Percentiles rank a stretch among this genome's conserved stretches.
phyloP scores from a whole-genome alignment of 64 coral and sea anemone species.

The Montipora efflorescens region DNA sequence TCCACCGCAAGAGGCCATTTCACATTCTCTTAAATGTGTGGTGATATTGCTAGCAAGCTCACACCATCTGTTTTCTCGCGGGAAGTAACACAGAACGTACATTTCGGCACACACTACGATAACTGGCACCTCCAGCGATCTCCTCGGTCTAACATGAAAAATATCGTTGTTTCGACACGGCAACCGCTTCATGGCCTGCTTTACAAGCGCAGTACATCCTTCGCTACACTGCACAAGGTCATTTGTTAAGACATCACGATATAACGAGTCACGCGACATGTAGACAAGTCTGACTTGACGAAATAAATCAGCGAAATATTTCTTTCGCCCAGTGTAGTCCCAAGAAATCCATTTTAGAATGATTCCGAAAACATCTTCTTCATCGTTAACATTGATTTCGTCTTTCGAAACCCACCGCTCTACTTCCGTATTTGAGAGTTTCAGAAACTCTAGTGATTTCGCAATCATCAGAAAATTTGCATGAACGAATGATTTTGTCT shows the following conservation, averaged over 20 bases:
- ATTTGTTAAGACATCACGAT: neutral
- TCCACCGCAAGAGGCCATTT: neutral
- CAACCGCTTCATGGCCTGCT: neutral
- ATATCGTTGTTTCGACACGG: neutral
- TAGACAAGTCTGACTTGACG: neutral
- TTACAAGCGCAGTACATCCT: neutral
- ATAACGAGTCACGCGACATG: neutral
- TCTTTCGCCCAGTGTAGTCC: neutral
- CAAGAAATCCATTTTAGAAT: neutral
- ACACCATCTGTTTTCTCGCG: neutral
- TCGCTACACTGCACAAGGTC: neutral
- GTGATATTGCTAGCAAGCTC: neutral
- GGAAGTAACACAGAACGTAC: neutral
- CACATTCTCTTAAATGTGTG: neutral
- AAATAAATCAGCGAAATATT: conserved; percentile 3
- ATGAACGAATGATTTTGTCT: neutral
- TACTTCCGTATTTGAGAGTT: neutral
- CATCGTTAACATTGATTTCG: neutral
- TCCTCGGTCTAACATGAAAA: neutral
- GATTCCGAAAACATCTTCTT: neutral
- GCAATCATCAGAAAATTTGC: neutral
- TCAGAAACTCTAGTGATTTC: neutral
- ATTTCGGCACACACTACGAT: neutral
- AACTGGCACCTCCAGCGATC: neutral
- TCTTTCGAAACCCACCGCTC: conserved; percentile 16